Base-by-base conservation (phyloP, 37 sponge, comb jelly and placozoan species). In the Beroe ovata region DNA sequence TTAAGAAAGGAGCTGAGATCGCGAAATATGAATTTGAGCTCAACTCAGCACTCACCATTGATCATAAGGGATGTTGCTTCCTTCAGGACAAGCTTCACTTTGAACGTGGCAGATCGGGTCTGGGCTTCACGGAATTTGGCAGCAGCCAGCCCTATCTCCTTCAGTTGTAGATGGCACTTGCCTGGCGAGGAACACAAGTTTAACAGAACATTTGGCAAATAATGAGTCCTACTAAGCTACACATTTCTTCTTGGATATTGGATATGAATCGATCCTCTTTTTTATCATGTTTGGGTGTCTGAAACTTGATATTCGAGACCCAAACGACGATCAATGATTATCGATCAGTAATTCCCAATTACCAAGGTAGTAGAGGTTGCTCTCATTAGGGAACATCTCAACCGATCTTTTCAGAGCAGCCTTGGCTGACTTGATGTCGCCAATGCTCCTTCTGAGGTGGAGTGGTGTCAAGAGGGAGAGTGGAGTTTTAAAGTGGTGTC, bases 361-460 rank as follows among this genome's bases (percentile, higher is more conserved):
- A 66, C 69, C 69, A 14, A 66, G 35, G 16, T 66, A 30, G 30
- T 66, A 66, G 36, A 29, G 69, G 69, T 66, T 66, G 35, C 34
- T 4, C 1, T 25, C 30, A 37, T 66, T 66, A 2, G 25, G 69
- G 34, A 14, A 14, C 30, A 66, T 34, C 6, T 66, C 36, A 11
- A 66, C 36, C 14, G 69, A 66, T 66, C 69, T 25, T 30, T 33
- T 1, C 16, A 66, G 16, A 34, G 69, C 69, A 18, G 29, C 36
- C 30, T 66, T 66, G 14, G 69, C 69, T 2, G 25, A 25, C 11
- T 1, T 1, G 1, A 66, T 33, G 2, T 66, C 35, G 0, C 69
- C 69, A 4, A 66, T 33, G 16, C 35, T 66, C 69, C 25, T 66
- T 30, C 69, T 66, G 69, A 11, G 11, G 54, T 11, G 11, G 54